These are phyloP conservation scores for Conops quadrifasciatus DNA, from an alignment of 2,888 invertebrate species.

Conservation along the genomic window DNA sequence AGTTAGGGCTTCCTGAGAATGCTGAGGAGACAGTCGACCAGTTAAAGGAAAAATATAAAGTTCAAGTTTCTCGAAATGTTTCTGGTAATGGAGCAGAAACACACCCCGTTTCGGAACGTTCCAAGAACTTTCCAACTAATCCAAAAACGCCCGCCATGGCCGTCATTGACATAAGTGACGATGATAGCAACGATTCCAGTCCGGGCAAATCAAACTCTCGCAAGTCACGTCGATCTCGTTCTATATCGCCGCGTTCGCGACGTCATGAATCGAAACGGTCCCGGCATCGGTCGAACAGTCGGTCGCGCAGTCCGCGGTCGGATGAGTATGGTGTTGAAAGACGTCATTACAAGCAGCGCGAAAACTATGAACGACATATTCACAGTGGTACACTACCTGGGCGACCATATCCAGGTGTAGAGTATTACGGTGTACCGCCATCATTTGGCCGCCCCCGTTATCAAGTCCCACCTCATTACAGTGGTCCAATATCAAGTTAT, in stretches of 20 bases:
- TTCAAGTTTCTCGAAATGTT: constrained; percentile 48
- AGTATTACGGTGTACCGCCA: constrained; percentile 34
- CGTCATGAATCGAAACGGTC: constrained; percentile 35
- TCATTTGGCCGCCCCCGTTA: constrained; percentile 38
- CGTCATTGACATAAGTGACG: constrained; percentile 63
- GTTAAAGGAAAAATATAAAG: constrained; percentile 61
- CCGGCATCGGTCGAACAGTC: constrained; percentile 39
- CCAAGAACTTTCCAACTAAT: neutral
- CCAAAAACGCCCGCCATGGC: constrained; percentile 20
- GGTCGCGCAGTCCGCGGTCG: constrained; percentile 43
- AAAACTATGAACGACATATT: constrained; percentile 27
- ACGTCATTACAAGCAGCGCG: constrained; percentile 22
- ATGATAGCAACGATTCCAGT: constrained; percentile 55
- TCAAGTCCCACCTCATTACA: constrained; percentile 46
- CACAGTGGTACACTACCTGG: constrained; percentile 6
- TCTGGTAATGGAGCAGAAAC: neutral
- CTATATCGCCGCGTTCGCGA: constrained; percentile 38
- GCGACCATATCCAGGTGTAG: constrained; percentile 36
- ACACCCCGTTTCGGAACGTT: constrained; percentile 31
- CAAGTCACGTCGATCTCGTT: constrained; percentile 44
- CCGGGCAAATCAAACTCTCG: constrained; percentile 39
- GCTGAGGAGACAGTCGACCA: constrained; percentile 61
- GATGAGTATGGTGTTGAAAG: constrained; percentile 42
- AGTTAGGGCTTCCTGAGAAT: constrained; percentile 68
- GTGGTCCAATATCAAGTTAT: constrained; percentile 46